Base-by-base conservation (phyloP, 2,797 vertebrate species). In the Ateles fusciceps region DNA sequence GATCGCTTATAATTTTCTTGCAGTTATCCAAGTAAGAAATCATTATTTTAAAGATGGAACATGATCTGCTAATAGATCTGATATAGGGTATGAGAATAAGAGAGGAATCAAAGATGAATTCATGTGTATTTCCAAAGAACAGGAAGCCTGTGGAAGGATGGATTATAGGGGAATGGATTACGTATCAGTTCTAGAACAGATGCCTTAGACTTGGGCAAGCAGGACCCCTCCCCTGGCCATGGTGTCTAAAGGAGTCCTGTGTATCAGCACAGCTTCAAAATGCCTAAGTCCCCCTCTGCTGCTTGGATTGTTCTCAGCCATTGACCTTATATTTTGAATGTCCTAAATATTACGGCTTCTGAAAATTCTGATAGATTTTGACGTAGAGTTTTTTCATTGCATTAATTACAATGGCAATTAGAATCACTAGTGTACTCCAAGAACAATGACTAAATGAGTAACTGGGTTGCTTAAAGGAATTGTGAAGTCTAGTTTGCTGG, bases 361-460 rank as follows among this genome's bases (percentile, higher is more conserved):
- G 72, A 96, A 95, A 61, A 55, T 75, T 81, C 28, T 64, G 24
- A 59, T 89, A 39, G 14, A 71, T 78, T 96, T 79, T 87, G 91
- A 93, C 33, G 26, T 72, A 44, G 15, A 55, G 15, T 11, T 71
- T 96, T 88, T 87, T 14, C 55, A 48, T 71, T 87, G 14, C 14
- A 46, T 90, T 68, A 42, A 24, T 7, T 10, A 22, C 15, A 42
- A 28, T 14, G 9, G 15, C 3, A 68, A 17, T 94, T 87, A 74
- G 61, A 89, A 50, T 88, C 44, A 61, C 42, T 14, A 17, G 19
- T 75, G 21, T 28, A 30, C 79, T 50, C 68, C 0, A 28, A 36
- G 39, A 86, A 39, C 30, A 28, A 76, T 50, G 81, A 59, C 21
- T 83, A 26, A 79, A 19, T 71, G 36, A 71, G 7, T 61, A 28